Evolutionary conservation across 2,797 vertebrate genomes (phyloP), one percentile per base, ranked within the genome.

Genomic region (Hydrophis major): DNA sequence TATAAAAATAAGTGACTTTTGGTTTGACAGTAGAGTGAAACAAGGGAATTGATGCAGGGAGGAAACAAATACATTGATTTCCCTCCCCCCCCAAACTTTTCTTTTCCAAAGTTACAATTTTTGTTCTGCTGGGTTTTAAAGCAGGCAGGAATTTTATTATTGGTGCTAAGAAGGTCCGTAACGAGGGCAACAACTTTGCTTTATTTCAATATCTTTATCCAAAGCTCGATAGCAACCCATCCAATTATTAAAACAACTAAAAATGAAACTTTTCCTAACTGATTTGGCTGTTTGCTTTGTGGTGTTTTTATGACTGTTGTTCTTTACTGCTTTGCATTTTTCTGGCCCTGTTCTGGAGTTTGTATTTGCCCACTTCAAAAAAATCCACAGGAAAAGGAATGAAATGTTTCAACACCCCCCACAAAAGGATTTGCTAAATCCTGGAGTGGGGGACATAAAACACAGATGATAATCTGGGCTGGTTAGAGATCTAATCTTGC

Each of bases 61-160:
- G 59, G 18, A 28, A 20, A 69, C 2, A 27, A 60, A 53, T 2
- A 18, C 55, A 69, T 55, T 18, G 1, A 12, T 59, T 37, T 14
- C 1, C 0, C n/a, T 2, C 1, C 8, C 11, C 2, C 37, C 11
- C 2, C 37, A 28, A 14, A 47, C 6, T 14, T 28, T 47, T 3
- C 14, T 25, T 25, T 90, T 55, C 10, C 14, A 25, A n/a, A 37
- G 7, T 2, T 18, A 37, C 16, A 8, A 8, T 37, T 20, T 32
- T 42, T 42, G 32, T 78, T 42, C 18, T 4, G 37, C 1, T 42
- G 8, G 1, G 3, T 47, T 47, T 56, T 42, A 89, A 89, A 47
- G 5, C 6, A 27, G 37, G 69, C 6, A 20, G 69, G 16, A 4
- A 74, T 74, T 47, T 47, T 28, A 27, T 61, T 27, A 20, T 32